These are phyloP conservation scores for Drosophila planitibia DNA, from an alignment of 2,888 invertebrate genomes.

Conservation along the genomic window DNA sequence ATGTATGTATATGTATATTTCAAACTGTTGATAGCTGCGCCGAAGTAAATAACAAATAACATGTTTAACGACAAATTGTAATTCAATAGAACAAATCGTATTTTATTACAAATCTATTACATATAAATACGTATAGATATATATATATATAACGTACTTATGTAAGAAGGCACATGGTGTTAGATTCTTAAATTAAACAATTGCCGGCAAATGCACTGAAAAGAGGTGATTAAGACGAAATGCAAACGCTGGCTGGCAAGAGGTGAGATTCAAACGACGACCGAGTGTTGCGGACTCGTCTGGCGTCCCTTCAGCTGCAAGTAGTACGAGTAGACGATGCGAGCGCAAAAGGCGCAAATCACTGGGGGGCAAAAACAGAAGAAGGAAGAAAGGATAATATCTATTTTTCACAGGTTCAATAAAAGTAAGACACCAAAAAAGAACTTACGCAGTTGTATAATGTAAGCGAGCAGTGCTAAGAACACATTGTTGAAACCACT, in stretches of 20 bases:
- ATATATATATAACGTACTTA: slow-evolving; percentile 1
- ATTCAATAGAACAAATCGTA: slow-evolving; percentile 29
- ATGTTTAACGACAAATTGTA: slow-evolving; percentile 57
- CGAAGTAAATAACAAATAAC: slow-evolving; percentile 58
- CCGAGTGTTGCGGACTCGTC: slow-evolving; percentile 52
- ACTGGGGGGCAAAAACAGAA: slow-evolving; percentile 36
- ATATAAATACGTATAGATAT: slow-evolving; percentile 7
- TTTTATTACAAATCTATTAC: slow-evolving; percentile 32
- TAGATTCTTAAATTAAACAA: slow-evolving; percentile 32
- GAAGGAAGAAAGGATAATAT: neutral
- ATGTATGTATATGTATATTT: slow-evolving; percentile 69
- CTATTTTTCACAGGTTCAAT: neutral
- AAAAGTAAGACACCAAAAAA: neutral
- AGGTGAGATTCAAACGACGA: slow-evolving; percentile 62
- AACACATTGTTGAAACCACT: slow-evolving; percentile 56
- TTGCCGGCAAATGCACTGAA: slow-evolving; percentile 11
- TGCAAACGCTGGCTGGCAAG: slow-evolving; percentile 3
- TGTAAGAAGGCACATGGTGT: slow-evolving; percentile 27
- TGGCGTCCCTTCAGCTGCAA: slow-evolving; percentile 67
- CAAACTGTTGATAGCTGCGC: slow-evolving; percentile 75
- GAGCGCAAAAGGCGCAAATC: slow-evolving; percentile 58
- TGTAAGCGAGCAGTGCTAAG: slow-evolving; percentile 55
- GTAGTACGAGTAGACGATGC: slow-evolving; percentile 72
- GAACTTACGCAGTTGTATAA: slow-evolving; percentile 63
- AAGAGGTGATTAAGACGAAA: slow-evolving; percentile 14